These are phyloP conservation scores for Eulemur mongoz DNA, from an alignment of 2,797 vertebrate genomes.

Conservation along the genomic window DNA sequence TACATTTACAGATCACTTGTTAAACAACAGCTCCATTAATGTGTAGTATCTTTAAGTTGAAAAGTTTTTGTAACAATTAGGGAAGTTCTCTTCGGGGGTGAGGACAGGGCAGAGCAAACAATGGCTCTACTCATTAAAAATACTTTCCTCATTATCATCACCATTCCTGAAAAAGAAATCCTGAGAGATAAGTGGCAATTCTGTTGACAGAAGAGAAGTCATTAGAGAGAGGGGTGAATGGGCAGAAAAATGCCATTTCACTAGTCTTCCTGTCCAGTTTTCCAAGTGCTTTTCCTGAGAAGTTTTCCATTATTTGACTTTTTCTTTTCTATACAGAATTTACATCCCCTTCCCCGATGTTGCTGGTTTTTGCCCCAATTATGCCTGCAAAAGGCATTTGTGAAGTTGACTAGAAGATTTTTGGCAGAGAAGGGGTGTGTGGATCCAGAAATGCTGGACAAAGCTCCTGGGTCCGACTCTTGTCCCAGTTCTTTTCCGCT, in stretches of 20 bases:
- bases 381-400: conserved; percentile 55
- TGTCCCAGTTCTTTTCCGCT: not conserved
- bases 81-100: not conserved
- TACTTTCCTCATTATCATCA: not conserved
- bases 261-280: not conserved
- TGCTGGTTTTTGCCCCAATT: conserved; percentile 33
- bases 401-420: not conserved
- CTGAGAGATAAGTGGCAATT: not conserved
- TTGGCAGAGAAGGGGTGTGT: not conserved
- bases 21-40: not conserved
- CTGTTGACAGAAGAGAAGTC: not conserved
- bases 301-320: conserved; percentile 37
- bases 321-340: conserved; percentile 50
- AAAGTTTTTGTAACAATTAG: not conserved
- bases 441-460: not conserved
- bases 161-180: conserved; percentile 1
- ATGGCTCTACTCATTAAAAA: not conserved
- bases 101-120: not conserved
- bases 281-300: conserved; percentile 6
- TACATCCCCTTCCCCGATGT: not conserved
- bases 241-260: not conserved
- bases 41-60: not conserved
- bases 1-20: not conserved
- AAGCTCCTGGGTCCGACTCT: not conserved
- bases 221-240: not conserved